Evolutionary conservation across 2,113 vertebrate genomes (phyloP).

Genomic region (Ictidomys tridecemlineatus): DNA sequence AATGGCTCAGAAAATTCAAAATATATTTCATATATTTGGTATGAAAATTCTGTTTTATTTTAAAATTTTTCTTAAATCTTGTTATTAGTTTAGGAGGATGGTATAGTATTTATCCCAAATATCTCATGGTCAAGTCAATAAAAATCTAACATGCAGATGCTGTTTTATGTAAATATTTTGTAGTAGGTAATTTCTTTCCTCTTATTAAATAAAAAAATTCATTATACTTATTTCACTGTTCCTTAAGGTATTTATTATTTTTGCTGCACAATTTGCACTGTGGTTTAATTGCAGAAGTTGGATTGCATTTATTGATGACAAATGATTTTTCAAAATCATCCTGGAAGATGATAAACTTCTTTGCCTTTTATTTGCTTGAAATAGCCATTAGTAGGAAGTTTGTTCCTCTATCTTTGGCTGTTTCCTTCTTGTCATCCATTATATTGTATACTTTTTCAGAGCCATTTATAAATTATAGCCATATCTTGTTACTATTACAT

Average conservation of each 20-base stretch:
- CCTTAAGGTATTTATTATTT: conserved; percentile 48
- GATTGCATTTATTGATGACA: conserved; percentile 14
- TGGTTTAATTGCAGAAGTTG: conserved; percentile 31
- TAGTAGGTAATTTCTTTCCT: not conserved
- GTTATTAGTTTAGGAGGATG: conserved; percentile 21
- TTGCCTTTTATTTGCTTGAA: conserved; percentile 8
- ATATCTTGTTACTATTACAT: conserved; percentile 9
- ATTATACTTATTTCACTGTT: conserved; percentile 38
- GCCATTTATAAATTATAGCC: conserved; percentile 13
- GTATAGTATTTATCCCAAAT: not conserved
- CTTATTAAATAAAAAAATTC: not conserved
- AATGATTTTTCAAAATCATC: conserved; percentile 40
- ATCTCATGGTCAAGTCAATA: conserved; percentile 4
- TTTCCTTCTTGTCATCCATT: not conserved
- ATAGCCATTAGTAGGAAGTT: not conserved
- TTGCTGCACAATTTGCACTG: conserved; percentile 30
- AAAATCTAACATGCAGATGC: not conserved
- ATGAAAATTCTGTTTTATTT: not conserved
- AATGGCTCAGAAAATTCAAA: conserved; percentile 1
- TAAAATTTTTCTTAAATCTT: conserved; percentile 55
- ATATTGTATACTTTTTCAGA: not conserved
- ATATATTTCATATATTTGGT: conserved; percentile 27
- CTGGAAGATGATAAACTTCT: not conserved
- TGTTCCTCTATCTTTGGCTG: not conserved
- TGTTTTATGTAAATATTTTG: conserved; percentile 23